A percentile compares a stretch with the other conserved stretches of the same genome.
Evolutionary conservation across 1,140 invertebrate genomes (phyloP).

Genomic region (Hyposmocoma kahamanoa): DNA sequence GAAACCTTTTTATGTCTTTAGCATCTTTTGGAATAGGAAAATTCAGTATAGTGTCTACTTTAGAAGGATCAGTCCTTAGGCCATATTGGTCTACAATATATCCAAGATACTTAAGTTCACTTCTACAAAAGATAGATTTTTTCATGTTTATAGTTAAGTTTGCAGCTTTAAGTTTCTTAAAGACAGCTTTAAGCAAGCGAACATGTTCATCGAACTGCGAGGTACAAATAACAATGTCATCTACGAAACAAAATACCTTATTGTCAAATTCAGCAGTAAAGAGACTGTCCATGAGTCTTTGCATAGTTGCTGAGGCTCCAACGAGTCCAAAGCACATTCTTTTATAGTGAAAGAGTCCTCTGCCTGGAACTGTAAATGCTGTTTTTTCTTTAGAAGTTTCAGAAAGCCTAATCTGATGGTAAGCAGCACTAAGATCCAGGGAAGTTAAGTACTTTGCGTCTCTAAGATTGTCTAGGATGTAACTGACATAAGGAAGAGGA

Average conservation of each 20-base stretch:
- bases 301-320: slow-evolving; percentile 22
- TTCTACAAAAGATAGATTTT: slow-evolving; percentile 32
- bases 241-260: neutral
- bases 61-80: slow-evolving; percentile 12
- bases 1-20: slow-evolving; percentile 38
- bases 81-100: slow-evolving; percentile 31
- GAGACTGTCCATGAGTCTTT: slow-evolving; percentile 6
- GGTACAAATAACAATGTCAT: slow-evolving; percentile 1
- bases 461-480: slow-evolving; percentile 4
- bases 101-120: slow-evolving; percentile 33
- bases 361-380: slow-evolving; percentile 54
- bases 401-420: slow-evolving; percentile 17
- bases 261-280: neutral
- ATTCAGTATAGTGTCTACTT: slow-evolving; percentile 1
- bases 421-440: neutral
- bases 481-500: slow-evolving; percentile 1
- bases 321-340: slow-evolving; percentile 62
- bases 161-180: slow-evolving; percentile 5
- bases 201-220: slow-evolving; percentile 1
- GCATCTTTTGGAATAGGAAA: slow-evolving; percentile 12
- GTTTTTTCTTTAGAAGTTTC: slow-evolving; percentile 44
- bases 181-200: neutral
- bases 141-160: slow-evolving; percentile 19
- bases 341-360: slow-evolving; percentile 49
- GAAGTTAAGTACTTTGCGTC: slow-evolving; percentile 3